phyloP scores from a whole-genome alignment of 2,888 invertebrate genomes.

The Scaptomyza parva region DNA sequence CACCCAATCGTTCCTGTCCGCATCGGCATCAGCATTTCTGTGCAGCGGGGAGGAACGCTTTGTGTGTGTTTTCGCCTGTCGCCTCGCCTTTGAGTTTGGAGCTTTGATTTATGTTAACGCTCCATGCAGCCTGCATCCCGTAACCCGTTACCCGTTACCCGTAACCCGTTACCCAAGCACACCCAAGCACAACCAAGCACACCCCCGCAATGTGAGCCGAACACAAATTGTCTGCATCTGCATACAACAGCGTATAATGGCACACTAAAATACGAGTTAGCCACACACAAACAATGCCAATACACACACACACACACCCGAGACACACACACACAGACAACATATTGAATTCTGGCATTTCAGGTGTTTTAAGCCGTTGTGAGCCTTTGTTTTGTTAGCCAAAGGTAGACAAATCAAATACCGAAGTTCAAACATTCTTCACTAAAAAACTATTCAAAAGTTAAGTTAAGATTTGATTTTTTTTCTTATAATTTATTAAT shows the following conservation, averaged over 20 bases:
- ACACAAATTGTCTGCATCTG: slow-evolving; percentile 69
- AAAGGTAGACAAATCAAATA: neutral
- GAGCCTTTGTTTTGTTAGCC: slow-evolving; percentile 49
- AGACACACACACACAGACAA: slow-evolving; percentile 25
- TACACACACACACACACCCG: slow-evolving; percentile 38
- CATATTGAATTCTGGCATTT: slow-evolving; percentile 31
- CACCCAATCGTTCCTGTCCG: slow-evolving; percentile 1
- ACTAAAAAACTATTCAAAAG: neutral
- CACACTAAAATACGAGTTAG: slow-evolving; percentile 68
- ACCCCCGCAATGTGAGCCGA: slow-evolving; percentile 26
- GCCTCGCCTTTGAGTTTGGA: slow-evolving; percentile 72
- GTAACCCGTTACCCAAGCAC: neutral
- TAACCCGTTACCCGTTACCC: neutral
- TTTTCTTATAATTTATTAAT: too few species aligned
- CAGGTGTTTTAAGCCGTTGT: slow-evolving; percentile 44
- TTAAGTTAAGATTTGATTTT: too few species aligned
- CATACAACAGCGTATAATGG: slow-evolving; percentile 73
- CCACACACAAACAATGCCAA: slow-evolving; percentile 54
- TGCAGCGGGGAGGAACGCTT: slow-evolving; percentile 44
- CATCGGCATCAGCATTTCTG: slow-evolving; percentile 30
- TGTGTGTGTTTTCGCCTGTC: slow-evolving; percentile 68
- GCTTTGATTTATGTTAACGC: slow-evolving; percentile 76
- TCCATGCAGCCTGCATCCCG: slow-evolving; percentile 28
- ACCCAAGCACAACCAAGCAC: neutral
- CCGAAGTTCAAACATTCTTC: slow-evolving; percentile 34